Percentiles rank a stretch among this genome's conserved stretches.
These are phyloP conservation scores for Sinodicranocentrus sp. DNA, from an alignment of 2,888 invertebrate species.

Conservation along the genomic window DNA sequence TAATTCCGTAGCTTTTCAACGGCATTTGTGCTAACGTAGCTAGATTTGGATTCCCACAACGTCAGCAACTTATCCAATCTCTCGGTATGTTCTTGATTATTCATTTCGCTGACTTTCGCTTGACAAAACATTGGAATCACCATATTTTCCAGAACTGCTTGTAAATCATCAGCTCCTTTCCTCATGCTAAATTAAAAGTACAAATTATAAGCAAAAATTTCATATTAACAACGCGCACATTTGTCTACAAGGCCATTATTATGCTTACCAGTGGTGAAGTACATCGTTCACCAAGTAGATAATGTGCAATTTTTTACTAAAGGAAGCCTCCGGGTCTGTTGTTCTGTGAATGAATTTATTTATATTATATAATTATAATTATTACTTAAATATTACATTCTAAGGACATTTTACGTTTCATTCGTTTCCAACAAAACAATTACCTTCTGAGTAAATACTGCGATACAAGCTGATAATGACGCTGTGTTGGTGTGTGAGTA, in stretches of 20 bases:
- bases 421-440: no score
- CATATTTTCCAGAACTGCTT: conserved; percentile 94
- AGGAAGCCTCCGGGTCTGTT: conserved; percentile 84
- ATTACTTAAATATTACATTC: not conserved
- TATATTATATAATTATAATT: not conserved
- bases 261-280: conserved; percentile 95
- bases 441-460: conserved; percentile 94
- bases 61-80: conserved; percentile 96
- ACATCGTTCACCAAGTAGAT: conserved; percentile 99
- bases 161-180: conserved; percentile 95
- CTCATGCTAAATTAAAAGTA: conserved; percentile 89
- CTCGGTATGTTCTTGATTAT: conserved; percentile 91
- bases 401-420: no score
- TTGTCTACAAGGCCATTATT: not conserved
- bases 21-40: conserved; percentile 90
- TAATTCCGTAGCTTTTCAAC: conserved; percentile 93
- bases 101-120: conserved; percentile 85
- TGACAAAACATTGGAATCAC: conserved; percentile 99
- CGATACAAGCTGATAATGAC: conserved; percentile 92
- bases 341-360: conserved; percentile 80
- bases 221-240: not conserved
- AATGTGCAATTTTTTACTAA: conserved; percentile 96
- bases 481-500: conserved; percentile 89
- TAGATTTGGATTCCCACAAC: conserved; percentile 97
- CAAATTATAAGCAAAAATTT: conserved; percentile 10